Percentiles rank a stretch among this genome's conserved stretches.
phyloP scores from a whole-genome alignment of 2,797 vertebrate genomes.

The Enteromius radiatus region DNA sequence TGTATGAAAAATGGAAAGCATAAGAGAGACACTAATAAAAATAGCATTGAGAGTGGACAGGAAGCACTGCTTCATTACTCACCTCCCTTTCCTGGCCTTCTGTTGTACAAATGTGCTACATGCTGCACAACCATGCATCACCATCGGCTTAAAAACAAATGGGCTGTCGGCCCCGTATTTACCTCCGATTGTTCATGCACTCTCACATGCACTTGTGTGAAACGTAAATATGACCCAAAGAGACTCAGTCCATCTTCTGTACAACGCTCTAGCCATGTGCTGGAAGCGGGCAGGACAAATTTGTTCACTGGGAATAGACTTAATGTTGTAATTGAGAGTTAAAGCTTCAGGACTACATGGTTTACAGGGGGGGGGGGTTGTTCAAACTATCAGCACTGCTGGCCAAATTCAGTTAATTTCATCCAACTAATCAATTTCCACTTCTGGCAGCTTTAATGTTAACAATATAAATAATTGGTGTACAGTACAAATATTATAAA shows the following conservation, averaged over 20 bases:
- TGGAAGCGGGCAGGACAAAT: neutral
- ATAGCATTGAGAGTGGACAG: conserved; percentile 85
- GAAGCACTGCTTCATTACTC: conserved; percentile 85
- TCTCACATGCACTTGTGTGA: conserved; percentile 69
- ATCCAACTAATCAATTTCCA: neutral
- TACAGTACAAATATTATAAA: neutral
- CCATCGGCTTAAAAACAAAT: conserved; percentile 79
- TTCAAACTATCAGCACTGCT: neutral
- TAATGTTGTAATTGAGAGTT: conserved; percentile 28
- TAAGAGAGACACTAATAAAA: conserved; percentile 85
- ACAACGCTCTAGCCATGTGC: neutral
- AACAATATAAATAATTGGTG: neutral
- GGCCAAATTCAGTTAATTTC: neutral
- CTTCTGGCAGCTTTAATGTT: neutral
- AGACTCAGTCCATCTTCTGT: conserved; percentile 28
- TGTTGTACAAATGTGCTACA: conserved; percentile 87
- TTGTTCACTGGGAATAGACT: conserved; percentile 20
- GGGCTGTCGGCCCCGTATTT: conserved; percentile 82
- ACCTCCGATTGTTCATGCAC: conserved; percentile 86
- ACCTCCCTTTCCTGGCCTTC: conserved; percentile 77
- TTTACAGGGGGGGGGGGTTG: neutral
- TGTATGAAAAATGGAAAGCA: conserved; percentile 84
- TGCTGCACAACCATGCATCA: conserved; percentile 88
- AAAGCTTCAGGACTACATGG: neutral
- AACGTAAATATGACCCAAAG: conserved; percentile 36